Percentiles rank a stretch among this genome's conserved stretches.
phyloP scores from a whole-genome alignment of 2,888 invertebrate genomes.

The Pandemis corylana region DNA sequence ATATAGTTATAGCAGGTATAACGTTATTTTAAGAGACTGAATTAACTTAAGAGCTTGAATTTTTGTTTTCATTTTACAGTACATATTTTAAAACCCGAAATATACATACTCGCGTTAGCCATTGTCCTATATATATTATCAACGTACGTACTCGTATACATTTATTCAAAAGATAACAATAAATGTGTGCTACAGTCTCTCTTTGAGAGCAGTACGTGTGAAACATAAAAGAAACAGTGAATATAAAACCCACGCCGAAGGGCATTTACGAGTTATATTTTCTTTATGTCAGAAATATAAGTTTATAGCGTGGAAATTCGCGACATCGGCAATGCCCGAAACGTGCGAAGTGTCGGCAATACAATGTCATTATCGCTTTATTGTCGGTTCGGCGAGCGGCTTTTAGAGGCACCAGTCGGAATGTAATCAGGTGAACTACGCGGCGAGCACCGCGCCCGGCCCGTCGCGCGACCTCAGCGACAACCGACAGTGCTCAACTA shows the following conservation, averaged over 20 bases:
- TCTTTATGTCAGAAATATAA: constrained; percentile 36
- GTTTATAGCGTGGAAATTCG: constrained; percentile 35
- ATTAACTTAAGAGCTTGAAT: too few relatives aligned
- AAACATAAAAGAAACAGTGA: constrained; percentile 33
- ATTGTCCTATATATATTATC: neutral
- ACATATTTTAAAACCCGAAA: too few relatives aligned
- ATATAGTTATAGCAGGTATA: too few relatives aligned
- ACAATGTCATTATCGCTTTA: constrained; percentile 16
- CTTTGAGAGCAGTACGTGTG: constrained; percentile 19
- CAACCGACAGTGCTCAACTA: too few relatives aligned
- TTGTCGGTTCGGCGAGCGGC: constrained; percentile 1
- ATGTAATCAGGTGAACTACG: neutral
- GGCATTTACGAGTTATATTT: constrained; percentile 38
- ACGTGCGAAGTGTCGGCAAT: constrained; percentile 32
- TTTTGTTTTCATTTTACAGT: too few relatives aligned
- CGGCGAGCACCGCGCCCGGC: neutral
- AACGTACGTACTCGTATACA: neutral
- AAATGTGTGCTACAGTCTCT: neutral
- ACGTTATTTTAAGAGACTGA: too few relatives aligned
- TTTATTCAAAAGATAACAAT: constrained; percentile 1
- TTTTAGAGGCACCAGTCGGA: neutral
- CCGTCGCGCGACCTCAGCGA: too few relatives aligned
- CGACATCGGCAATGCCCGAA: constrained; percentile 15
- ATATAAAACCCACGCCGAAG: constrained; percentile 31
- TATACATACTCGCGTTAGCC: neutral